Conservation (phyloP, 2,888 invertebrate genomes). For the Lasioglossum pauxillum region DNA sequence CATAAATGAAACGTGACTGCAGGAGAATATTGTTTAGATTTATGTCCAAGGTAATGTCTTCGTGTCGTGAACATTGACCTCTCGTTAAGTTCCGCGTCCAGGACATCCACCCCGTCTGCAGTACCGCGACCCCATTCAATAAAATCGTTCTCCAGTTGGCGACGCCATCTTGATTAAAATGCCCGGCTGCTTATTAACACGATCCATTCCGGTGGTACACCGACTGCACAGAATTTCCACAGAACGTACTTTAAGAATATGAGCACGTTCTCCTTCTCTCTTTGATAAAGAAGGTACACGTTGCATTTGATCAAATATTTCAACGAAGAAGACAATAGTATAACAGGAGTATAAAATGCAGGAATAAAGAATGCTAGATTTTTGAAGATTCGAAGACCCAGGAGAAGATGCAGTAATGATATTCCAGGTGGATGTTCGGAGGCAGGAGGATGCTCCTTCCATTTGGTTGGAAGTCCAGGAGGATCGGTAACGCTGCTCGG, state of each 20-base stretch:
- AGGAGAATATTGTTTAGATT: slow-evolving; percentile 26
- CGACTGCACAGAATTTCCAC: not conserved
- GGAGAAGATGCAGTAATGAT: not conserved
- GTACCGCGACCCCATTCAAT: slow-evolving; percentile 36
- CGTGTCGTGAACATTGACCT: slow-evolving; percentile 50
- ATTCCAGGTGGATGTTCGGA: slow-evolving; percentile 6
- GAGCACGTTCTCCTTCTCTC: too few relatives aligned
- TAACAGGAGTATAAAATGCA: not conserved
- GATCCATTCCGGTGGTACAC: not conserved
- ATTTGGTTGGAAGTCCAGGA: slow-evolving; percentile 49
- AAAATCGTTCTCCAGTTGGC: slow-evolving; percentile 30
- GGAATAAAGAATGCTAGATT: not conserved
- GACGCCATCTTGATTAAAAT: not conserved
- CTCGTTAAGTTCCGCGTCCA: slow-evolving; percentile 52
- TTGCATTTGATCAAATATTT: not conserved
- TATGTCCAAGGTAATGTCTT: slow-evolving; percentile 32
- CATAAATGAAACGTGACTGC: not conserved
- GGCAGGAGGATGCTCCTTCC: slow-evolving; percentile 24
- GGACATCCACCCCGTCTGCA: slow-evolving; percentile 54
- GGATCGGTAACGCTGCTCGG: slow-evolving; percentile 62
- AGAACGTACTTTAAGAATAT: too few relatives aligned
- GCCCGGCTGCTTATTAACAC: not conserved
- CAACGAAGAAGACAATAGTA: not conserved
- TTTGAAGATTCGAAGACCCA: not conserved
- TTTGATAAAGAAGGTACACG: not conserved